phyloP scores from a whole-genome alignment of 2,888 invertebrate genomes.

The Mimas tiliae region DNA sequence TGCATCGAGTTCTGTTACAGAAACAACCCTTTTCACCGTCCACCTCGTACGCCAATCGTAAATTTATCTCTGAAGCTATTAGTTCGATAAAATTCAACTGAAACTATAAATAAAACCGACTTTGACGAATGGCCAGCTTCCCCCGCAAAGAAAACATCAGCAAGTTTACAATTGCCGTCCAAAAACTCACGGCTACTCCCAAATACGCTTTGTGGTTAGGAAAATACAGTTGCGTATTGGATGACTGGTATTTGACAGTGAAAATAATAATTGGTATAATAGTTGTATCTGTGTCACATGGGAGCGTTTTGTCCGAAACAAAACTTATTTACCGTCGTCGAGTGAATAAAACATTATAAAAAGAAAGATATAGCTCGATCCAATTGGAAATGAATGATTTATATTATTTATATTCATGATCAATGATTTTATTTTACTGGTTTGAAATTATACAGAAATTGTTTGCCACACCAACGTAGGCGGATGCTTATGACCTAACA shows the following conservation, averaged over 20 bases:
- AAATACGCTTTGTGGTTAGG: neutral
- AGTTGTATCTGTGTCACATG: constrained; percentile 79
- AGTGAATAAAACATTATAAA: constrained; percentile 76
- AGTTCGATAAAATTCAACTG: constrained; percentile 84
- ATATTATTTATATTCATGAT: constrained; percentile 41
- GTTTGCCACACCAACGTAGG: no score
- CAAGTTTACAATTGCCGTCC: constrained; percentile 42
- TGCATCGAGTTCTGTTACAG: constrained; percentile 29
- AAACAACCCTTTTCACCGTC: constrained; percentile 74
- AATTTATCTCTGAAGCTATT: constrained; percentile 81
- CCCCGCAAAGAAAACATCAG: constrained; percentile 71
- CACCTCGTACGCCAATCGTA: constrained; percentile 75
- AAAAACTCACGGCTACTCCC: neutral
- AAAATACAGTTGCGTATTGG: constrained; percentile 29
- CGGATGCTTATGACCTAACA: no score
- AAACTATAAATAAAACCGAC: constrained; percentile 83
- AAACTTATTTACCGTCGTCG: constrained; percentile 76
- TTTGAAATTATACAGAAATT: neutral
- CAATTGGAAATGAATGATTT: constrained; percentile 63
- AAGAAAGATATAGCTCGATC: constrained; percentile 65
- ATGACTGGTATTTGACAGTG: neutral
- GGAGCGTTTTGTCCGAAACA: constrained; percentile 82
- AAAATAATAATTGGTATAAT: constrained; percentile 49
- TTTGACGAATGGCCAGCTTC: constrained; percentile 81
- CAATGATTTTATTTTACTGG: neutral